Percentiles rank a stretch among this genome's conserved stretches.
phyloP scores from a whole-genome alignment of 1,140 invertebrate species.

The Sitophilus oryzae region DNA sequence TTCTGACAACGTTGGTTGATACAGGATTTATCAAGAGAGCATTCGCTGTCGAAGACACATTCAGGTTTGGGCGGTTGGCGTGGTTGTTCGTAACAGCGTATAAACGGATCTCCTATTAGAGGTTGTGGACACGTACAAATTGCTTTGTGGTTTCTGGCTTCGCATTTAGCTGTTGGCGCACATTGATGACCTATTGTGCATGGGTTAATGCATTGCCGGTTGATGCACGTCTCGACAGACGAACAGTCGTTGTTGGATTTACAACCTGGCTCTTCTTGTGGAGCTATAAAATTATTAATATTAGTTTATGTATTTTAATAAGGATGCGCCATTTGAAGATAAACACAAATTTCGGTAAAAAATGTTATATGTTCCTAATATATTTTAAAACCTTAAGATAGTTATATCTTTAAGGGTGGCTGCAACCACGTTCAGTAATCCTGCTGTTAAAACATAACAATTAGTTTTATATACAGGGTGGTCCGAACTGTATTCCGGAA shows the following conservation, averaged over 20 bases:
- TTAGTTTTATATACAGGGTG: too few relatives aligned
- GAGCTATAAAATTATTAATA: slow-evolving; percentile 30
- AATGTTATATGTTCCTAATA: too few relatives aligned
- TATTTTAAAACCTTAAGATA: too few relatives aligned
- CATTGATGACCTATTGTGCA: slow-evolving; percentile 70
- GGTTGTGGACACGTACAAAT: slow-evolving; percentile 70
- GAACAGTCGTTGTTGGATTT: slow-evolving; percentile 64
- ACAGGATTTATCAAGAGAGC: slow-evolving; percentile 69
- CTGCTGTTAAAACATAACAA: too few relatives aligned
- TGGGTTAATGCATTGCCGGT: slow-evolving; percentile 68
- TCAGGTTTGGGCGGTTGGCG: slow-evolving; percentile 50
- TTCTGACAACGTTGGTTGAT: slow-evolving; percentile 70
- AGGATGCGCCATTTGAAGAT: too few relatives aligned
- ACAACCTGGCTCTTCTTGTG: slow-evolving; percentile 56
- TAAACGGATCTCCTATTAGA: slow-evolving; percentile 71
- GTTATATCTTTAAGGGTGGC: too few relatives aligned
- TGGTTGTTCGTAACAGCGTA: slow-evolving; percentile 55
- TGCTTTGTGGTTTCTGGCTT: slow-evolving; percentile 67
- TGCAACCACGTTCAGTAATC: too few relatives aligned
- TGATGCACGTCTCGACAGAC: slow-evolving; percentile 65
- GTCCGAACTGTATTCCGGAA: too few relatives aligned
- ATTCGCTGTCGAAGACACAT: slow-evolving; percentile 66
- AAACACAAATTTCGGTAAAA: too few relatives aligned
- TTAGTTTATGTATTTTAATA: too few relatives aligned
- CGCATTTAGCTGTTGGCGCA: slow-evolving; percentile 71